Base-by-base conservation (phyloP, 2,797 vertebrate species). In the Acanthornis magna region DNA sequence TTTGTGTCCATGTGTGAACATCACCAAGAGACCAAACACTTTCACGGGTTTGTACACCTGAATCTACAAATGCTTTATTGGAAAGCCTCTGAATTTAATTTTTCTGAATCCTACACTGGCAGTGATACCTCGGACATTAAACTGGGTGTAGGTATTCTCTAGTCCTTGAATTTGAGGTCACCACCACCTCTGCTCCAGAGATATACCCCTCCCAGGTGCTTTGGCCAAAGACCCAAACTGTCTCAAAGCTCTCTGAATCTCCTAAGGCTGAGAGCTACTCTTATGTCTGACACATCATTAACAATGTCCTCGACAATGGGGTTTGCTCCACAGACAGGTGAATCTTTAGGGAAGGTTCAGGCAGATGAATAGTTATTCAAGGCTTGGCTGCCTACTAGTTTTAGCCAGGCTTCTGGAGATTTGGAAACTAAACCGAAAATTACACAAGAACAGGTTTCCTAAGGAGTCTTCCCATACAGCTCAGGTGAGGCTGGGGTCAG, bases 361-460 rank as follows among this genome's bases (percentile, higher is more conserved):
- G 50, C 34, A 92, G 78, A 85, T 80, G 50, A 89, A 74, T 18
- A 86, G 61, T 63, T 85, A 65, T 32, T 82, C 30, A 47, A 73
- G 32, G 58, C 38, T 88, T 93, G 58, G 27, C 76, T 95, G 62
- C 81, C 66, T 77, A 74, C 42, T 65, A 82, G 57, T 58, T 25
- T 82, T 85, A 68, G 25, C 57, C 57, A 86, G 42, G 29, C 38
- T 77, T 78, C 82, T 74, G 48, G n/a, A 36, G 54, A 43, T 78
- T 88, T 81, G 18, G 70, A 93, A 85, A 74, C 13, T 19, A 72
- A 85, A 54, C 22, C 83, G 91, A 94, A 91, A 89, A 65, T 72
- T 82, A 55, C 58, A 84, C 47, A 85, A 58, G 40, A 87, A 71
- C 65, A 34, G 26, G 15, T 84, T 73, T 93, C 70, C 30, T 48